Conservation (phyloP, 1,140 invertebrate genomes). For the Orussus abietinus region DNA sequence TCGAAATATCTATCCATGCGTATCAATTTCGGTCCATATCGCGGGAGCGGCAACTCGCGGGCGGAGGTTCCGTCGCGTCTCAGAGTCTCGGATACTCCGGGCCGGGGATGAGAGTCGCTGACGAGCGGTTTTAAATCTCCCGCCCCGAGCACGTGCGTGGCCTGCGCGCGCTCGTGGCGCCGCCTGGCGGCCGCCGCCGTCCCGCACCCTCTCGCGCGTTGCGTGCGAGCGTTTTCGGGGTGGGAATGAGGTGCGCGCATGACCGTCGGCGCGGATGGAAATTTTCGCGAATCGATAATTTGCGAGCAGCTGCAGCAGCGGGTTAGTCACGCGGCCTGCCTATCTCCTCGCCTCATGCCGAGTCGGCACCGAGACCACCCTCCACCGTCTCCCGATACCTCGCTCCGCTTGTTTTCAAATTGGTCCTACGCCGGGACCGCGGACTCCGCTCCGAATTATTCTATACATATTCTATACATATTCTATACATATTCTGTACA, state of each 20-base stretch:
- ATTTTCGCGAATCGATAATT: slow-evolving; percentile 47
- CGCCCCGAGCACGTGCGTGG: no score
- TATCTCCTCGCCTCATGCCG: slow-evolving; percentile 27
- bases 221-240: slow-evolving; percentile 21
- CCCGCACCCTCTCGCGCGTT: slow-evolving; percentile 15
- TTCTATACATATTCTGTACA: no score
- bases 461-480: no score
- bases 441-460: no score
- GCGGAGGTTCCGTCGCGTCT: no score
- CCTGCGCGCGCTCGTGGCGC: no score
- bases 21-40: no score
- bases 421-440: slow-evolving; percentile 14
- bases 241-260: slow-evolving; percentile 32
- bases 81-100: no score
- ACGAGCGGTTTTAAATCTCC: no score
- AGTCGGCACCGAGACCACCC: slow-evolving; percentile 5
- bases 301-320: slow-evolving; percentile 36
- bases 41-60: no score
- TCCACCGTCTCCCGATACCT: neutral
- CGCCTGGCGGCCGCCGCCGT: slow-evolving; percentile 13
- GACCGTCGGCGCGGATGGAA: slow-evolving; percentile 31
- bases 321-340: slow-evolving; percentile 40
- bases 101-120: no score
- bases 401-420: slow-evolving; percentile 22
- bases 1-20: no score